A percentile compares a stretch with the other conserved stretches of the same genome.
Evolutionary conservation across 2,113 vertebrate genomes (phyloP).

Genomic region (Neogobius melanostomus): DNA sequence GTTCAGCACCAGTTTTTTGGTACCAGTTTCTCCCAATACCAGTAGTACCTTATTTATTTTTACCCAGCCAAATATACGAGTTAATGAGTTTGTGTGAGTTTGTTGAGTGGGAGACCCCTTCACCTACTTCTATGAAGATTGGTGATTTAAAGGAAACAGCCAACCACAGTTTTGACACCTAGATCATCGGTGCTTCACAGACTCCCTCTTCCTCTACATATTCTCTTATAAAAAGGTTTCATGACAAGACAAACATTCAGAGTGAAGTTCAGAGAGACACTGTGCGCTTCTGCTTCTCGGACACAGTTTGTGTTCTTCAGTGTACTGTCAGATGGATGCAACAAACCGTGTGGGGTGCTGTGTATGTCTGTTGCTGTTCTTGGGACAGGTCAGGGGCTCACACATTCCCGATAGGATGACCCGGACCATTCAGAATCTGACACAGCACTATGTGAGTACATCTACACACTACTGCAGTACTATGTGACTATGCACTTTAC

Average conservation of each 20-base stretch:
- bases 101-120: conserved; percentile 55
- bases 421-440: conserved; percentile 51
- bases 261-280: conserved; percentile 16
- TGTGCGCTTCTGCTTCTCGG: background rate
- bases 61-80: no score
- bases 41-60: no score
- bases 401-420: conserved; percentile 33
- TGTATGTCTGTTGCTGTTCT: conserved; percentile 28
- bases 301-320: background rate
- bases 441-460: conserved; percentile 61
- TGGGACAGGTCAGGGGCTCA: conserved; percentile 20
- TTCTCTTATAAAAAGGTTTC: conserved; percentile 50
- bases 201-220: conserved; percentile 7
- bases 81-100: conserved; percentile 1
- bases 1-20: no score
- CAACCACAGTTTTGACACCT: conserved; percentile 73
- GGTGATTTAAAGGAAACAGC: conserved; percentile 70
- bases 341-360: conserved; percentile 14
- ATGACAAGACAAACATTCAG: conserved; percentile 38
- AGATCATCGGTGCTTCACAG: conserved; percentile 40
- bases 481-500: no score
- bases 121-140: conserved; percentile 67
- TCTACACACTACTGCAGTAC: no score
- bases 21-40: no score
- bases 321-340: conserved; percentile 10